Base-by-base conservation (phyloP, 2,797 vertebrate species). In the Garrulus glandarius region DNA sequence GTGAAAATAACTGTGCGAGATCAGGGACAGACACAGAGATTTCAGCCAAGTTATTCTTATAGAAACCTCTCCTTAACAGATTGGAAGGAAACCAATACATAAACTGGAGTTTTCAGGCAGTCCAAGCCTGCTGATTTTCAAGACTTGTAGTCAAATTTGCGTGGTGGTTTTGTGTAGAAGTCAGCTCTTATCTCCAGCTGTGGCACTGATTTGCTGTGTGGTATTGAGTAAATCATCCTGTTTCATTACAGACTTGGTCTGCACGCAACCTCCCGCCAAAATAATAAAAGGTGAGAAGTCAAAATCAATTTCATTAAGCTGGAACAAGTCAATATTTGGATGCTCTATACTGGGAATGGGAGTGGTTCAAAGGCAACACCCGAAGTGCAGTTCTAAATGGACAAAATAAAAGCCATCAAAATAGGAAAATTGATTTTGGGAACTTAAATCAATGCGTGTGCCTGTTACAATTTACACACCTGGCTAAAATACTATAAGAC, bases 291-390 rank as follows among this genome's bases (percentile, higher is more conserved):
- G 80, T 94, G 87, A 88, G 85, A 92, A 95, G 83, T 94, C 79
- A 95, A 95, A 96, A 95, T 95, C 89, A 93, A 93, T 94, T 91
- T 96, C 92, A 95, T 94, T 97, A 94, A 79, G 63, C 55, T 90
- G 77, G 52, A 46, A 72, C 59, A 84, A 90, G 76, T 92, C 95
- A 91, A 89, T 96, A 94, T 97, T 95, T 91, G 93, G 84, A 80
- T 93, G 81, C 30, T 93, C 52, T 94, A 0, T 81, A 60, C 56
- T 93, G 59, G 67, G 82, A 96, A 93, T 88, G 89, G 72, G 95
- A 93, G 89, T 91, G 89, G 79, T 91, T 96, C 59, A 79, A 95
- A 95, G 85, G 85, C 80, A 94, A 63, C 39, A 84, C 57, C 69
- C 76, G 57, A 91, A 88, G 67, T 52, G 20, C 60, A 60, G 67